Base-by-base conservation (phyloP, 2,888 invertebrate genomes). In the Drosophila setosimentum region DNA sequence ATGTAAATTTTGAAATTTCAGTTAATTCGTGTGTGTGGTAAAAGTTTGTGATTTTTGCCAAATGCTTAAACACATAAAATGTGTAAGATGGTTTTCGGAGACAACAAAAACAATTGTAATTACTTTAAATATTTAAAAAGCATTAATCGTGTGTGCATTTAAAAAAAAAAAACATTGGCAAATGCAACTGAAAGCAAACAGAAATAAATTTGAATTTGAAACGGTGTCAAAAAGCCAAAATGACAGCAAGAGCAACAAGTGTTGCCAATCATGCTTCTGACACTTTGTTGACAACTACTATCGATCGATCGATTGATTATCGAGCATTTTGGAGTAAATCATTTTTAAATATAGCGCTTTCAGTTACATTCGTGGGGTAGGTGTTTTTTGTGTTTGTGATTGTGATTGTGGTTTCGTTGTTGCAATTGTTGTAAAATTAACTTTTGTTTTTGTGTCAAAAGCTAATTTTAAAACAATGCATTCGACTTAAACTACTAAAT, bases 71-170 rank as follows among this genome's bases (percentile, higher is more conserved):
- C 67, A 66, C 16, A 8, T 45, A 3, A 24, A 16, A 49, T 60
- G 76, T 74, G 81, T 68, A 82, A 69, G 63, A 8, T 72, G 69
- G 40, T 73, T 71, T 68, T 62, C 59, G 54, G 16, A 21, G 78
- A 85, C 88, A 82, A 88, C 83, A 78, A 86, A 88, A 90, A 88
- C 76, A 81, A 76, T 80, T 71, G 73, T 91, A 89, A 91, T 89
- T 89, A 91, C 89, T 89, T 89, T 91, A 89, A 89, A 89, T 89
- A 91, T 89, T 91, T 79, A 91, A 89, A 89, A 89, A 89, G 79
- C 89, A 90, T 80, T 82, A 73, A 71, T 71, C 68, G 57, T 78
- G 80, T 73, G 82, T 69, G 79, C 76, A 73, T 79, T 45, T 45
- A 70, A 55, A 63, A 59, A 63, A 71, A 70, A 55, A 63, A 59